A percentile compares a stretch with the other conserved stretches of the same genome.
These are phyloP conservation scores for Microcebus lehilahytsara DNA, from an alignment of 2,113 vertebrate species.

Conservation along the genomic window DNA sequence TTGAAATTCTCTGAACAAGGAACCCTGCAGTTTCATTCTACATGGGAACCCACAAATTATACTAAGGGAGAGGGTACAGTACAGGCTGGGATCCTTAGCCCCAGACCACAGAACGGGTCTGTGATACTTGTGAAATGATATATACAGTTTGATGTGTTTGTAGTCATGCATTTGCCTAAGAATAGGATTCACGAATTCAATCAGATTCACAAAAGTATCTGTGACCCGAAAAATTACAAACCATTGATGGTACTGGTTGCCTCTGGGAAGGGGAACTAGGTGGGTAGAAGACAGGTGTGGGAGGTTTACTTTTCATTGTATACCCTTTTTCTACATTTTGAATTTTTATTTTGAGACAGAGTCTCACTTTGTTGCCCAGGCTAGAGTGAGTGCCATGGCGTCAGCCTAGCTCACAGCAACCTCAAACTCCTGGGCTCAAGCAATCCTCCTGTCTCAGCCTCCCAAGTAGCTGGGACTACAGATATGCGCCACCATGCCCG, in stretches of 20 bases:
- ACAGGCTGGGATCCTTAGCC: neutral
- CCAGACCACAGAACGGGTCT: neutral
- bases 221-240: neutral
- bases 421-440: too few species aligned
- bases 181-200: neutral
- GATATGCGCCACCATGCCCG: too few species aligned
- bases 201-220: conserved; percentile 10
- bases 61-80: neutral
- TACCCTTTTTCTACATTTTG: neutral
- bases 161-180: neutral
- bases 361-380: too few species aligned
- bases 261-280: neutral
- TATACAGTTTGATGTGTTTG: neutral
- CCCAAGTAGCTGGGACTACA: too few species aligned
- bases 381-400: too few species aligned
- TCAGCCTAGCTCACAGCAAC: too few species aligned
- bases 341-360: neutral
- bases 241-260: neutral
- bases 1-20: neutral
- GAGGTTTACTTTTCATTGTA: neutral
- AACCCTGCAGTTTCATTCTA: neutral
- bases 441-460: too few species aligned
- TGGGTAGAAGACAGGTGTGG: neutral
- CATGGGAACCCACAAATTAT: neutral
- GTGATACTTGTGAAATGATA: neutral